These are phyloP conservation scores for Ploceus nigricollis DNA, from an alignment of 2,113 vertebrate species.

Conservation along the genomic window DNA sequence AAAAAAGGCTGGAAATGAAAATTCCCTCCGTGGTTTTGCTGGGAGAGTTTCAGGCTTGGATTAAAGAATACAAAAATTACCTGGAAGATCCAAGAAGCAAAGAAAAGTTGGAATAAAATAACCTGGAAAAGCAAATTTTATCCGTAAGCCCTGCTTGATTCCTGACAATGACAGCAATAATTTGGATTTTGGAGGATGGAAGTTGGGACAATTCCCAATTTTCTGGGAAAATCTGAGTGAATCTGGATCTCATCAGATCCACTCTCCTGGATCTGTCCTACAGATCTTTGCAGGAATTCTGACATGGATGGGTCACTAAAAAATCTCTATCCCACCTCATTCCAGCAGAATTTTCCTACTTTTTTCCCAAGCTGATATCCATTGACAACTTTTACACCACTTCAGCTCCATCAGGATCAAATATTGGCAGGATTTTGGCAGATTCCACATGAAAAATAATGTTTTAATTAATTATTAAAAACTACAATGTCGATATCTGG, in stretches of 20 bases:
- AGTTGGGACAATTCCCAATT: background rate
- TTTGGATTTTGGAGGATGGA: background rate
- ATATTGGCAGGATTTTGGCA: rapidly evolving
- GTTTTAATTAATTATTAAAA: background rate
- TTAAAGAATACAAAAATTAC: background rate
- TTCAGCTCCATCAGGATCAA: background rate
- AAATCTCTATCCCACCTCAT: background rate
- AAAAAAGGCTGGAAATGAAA: background rate
- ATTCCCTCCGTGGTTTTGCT: background rate
- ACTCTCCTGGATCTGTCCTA: background rate
- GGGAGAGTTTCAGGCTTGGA: background rate
- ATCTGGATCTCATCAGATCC: background rate
- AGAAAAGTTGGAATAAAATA: background rate
- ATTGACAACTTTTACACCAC: background rate
- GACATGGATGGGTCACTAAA: background rate
- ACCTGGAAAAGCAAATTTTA: background rate
- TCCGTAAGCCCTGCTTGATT: background rate
- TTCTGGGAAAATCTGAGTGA: background rate
- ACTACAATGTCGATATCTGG: rapidly evolving
- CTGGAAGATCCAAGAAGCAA: background rate
- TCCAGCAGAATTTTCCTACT: background rate
- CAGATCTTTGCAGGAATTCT: background rate
- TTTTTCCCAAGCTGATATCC: background rate
- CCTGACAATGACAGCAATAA: rapidly evolving
- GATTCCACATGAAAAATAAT: rapidly evolving